Conservation (phyloP, 2,113 vertebrate genomes). For the Oncorhynchus masou region DNA sequence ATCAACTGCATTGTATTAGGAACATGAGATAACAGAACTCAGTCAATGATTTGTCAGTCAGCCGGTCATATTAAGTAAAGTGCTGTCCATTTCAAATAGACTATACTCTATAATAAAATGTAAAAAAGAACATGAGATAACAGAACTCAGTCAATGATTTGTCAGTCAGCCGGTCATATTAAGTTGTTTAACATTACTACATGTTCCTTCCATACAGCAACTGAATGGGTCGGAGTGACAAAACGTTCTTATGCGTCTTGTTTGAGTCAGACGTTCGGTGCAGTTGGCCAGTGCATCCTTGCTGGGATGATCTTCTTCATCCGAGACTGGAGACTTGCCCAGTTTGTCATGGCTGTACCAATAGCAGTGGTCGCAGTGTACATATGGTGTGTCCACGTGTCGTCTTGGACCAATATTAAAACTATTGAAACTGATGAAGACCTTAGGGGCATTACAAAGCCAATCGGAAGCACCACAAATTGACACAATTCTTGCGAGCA, state of each 20-base stretch:
- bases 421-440: no score
- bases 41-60: neutral
- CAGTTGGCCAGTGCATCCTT: conserved; percentile 49
- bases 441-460: no score
- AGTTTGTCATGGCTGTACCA: conserved; percentile 62
- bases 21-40: neutral
- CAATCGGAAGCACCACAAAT: no score
- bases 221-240: conserved; percentile 66
- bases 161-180: neutral
- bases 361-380: conserved; percentile 63
- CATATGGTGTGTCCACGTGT: conserved; percentile 62
- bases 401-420: neutral
- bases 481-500: no score
- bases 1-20: conserved; percentile 58
- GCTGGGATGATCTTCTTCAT: conserved; percentile 72
- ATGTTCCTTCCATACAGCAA: conserved; percentile 46
- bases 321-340: conserved; percentile 77
- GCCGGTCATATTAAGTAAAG: no score
- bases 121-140: neutral
- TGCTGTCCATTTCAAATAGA: neutral
- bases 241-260: conserved; percentile 60
- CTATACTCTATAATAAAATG: neutral
- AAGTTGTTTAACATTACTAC: neutral
- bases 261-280: conserved; percentile 46
- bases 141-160: neutral